Base-by-base conservation (phyloP, 2,888 invertebrate genomes). In the Dasypogon diadema region DNA sequence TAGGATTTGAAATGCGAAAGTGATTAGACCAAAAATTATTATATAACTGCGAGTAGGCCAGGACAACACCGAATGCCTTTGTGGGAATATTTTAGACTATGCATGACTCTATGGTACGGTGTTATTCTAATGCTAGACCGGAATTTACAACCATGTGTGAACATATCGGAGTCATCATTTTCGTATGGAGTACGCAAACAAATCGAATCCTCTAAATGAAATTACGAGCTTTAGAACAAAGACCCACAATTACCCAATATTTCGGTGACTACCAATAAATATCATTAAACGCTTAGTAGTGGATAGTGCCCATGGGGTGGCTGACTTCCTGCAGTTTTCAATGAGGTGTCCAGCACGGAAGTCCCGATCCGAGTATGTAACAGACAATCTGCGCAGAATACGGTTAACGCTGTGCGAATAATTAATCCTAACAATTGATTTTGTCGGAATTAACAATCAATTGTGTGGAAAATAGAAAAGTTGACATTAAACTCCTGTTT, bases 341-440 rank as follows among this genome's bases (percentile, higher is more conserved):
- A n/a, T n/a, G n/a, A n/a, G n/a, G n/a, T n/a, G n/a, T n/a, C n/a
- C n/a, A n/a, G n/a, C n/a, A n/a, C n/a, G n/a, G n/a, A n/a, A n/a
- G n/a, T n/a, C n/a, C n/a, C n/a, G n/a, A n/a, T n/a, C n/a, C n/a
- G 30, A 5, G 8, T 30, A 30, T 30, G 3, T 8, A 3, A 30
- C 30, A 3, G 8, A n/a, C 8, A 42, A 42, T 42, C 42, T 12
- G 42, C 42, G 2, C 42, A 42, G 12, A 65, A 46, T 65, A 65
- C 18, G 46, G 65, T 46, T 65, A 22, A 65, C 16, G 65, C 21
- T 37, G 46, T 18, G 65, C 65, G 48, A 65, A 65, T 65, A 65
- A 65, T 65, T 65, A 65, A 65, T 65, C 48, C 65, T 65, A 65
- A 65, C 65, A 65, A 65, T 65, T 65, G 63, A 65, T 65, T 65